Conservation (phyloP, 2,797 vertebrate genomes). For the Myripristis jacobus region DNA sequence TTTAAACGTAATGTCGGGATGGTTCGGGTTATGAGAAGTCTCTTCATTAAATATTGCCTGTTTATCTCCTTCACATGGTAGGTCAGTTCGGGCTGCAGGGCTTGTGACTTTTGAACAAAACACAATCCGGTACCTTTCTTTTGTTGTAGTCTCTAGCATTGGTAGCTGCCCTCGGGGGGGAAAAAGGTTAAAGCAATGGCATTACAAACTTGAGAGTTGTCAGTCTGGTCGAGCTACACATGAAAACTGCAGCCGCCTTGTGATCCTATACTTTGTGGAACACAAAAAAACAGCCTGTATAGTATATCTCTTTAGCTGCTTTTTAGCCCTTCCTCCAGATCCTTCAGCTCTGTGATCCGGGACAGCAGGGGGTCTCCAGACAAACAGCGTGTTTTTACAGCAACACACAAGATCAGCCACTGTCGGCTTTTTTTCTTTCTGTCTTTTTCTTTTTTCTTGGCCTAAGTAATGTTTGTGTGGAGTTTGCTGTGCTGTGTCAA, state of each 20-base stretch:
- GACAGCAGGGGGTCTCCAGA: constrained; percentile 15
- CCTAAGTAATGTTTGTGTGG: constrained; percentile 34
- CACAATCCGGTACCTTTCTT: background rate
- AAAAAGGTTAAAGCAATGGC: background rate
- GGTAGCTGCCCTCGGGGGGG: background rate
- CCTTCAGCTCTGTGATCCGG: constrained; percentile 17
- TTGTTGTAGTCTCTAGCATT: background rate
- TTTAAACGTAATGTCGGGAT: constrained; percentile 47
- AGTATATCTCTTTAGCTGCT: background rate
- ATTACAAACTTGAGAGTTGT: background rate
- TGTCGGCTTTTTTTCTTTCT: constrained; percentile 27
- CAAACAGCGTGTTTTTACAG: constrained; percentile 11
- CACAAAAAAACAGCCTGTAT: background rate
- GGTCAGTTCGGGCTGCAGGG: constrained; percentile 48
- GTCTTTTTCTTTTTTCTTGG: constrained; percentile 32
- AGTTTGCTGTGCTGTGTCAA: constrained; percentile 25
- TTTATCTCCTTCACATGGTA: constrained; percentile 17
- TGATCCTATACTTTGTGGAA: background rate
- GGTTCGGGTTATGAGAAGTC: constrained; percentile 31
- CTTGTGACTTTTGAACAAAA: constrained; percentile 22
- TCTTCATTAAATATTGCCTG: constrained; percentile 27
- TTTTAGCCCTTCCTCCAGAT: background rate
- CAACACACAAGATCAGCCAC: constrained; percentile 37
- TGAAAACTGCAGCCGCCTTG: background rate
- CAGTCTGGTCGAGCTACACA: background rate